phyloP scores from a whole-genome alignment of 1,140 invertebrate genomes.

The Papilio aristodemus region DNA sequence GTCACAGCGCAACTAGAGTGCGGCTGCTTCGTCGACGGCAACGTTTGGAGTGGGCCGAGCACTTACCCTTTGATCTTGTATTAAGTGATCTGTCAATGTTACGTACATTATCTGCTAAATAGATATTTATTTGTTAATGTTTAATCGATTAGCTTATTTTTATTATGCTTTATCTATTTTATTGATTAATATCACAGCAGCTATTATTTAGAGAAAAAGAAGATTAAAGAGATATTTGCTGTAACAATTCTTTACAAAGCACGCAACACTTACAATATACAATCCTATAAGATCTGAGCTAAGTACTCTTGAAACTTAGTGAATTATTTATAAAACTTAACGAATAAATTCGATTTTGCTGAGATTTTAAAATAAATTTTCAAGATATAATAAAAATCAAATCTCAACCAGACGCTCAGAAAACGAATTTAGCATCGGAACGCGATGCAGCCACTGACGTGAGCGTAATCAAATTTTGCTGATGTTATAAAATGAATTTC shows the following conservation, averaged over 20 bases:
- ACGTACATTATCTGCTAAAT: constrained; percentile 30
- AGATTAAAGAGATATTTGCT: neutral
- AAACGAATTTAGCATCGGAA: constrained; percentile 8
- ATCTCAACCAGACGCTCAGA: neutral
- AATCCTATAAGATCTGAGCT: neutral
- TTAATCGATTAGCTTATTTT: constrained; percentile 14
- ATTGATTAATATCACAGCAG: neutral
- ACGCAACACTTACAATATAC: no score
- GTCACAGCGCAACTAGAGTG: neutral
- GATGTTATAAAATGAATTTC: constrained; percentile 19
- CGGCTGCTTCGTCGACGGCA: neutral
- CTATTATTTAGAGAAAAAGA: neutral
- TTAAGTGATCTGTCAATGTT: constrained; percentile 35
- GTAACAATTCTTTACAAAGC: no score
- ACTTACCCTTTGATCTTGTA: constrained; percentile 34
- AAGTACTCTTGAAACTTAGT: neutral
- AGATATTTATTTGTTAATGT: constrained; percentile 28
- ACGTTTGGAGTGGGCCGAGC: constrained; percentile 15
- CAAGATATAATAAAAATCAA: constrained; percentile 5
- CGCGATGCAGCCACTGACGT: constrained; percentile 5
- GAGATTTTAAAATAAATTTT: neutral
- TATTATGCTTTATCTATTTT: constrained; percentile 14
- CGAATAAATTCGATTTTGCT: neutral
- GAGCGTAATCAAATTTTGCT: constrained; percentile 10
- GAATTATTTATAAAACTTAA: neutral